Evolutionary conservation across 2,797 vertebrate species (phyloP), one percentile per base, ranked within the genome.

Genomic region (Tangara arthus): DNA sequence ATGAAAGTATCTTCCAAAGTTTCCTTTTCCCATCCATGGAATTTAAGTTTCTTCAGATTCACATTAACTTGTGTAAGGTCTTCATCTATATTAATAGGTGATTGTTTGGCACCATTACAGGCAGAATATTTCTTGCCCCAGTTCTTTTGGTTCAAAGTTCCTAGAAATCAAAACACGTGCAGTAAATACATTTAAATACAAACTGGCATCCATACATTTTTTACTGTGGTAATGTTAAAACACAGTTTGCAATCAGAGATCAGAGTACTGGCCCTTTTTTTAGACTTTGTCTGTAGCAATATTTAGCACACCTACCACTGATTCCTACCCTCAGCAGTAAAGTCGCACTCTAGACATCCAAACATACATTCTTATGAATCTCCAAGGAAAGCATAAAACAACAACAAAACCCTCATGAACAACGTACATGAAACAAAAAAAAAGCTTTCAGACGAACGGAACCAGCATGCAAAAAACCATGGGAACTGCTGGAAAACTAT

Each of bases 31-130:
- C 99, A 99, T 68, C 98, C 99, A 39, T 99, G 98, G 66, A 99
- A 99, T 73, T 94, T 97, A 86, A 99, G 96, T 92, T 98, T 98
- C 97, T 99, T 99, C 94, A 99, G 98, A 96, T 99, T 98, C 91
- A 99, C 98, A 96, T 99, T 99, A 63, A 99, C 98, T 98, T 99
- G 99, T 23, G 99, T 98, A 93, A 99, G 98, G 93, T 98, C 98
- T 97, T 99, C 99, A 94, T 99, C 98, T 56, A 99, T 99, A 97
- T 99, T 98, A 96, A 99, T 99, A 77, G 99, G 99, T 2, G 99
- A 99, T 77, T 99, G 99, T 95, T 98, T 99, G 97, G 98, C 98
- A 90, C 98, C 99, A 97, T 98, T 99, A 97, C 99, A 99, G 80
- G 98, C 98, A 47, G 99, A 99, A 72, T 99, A 99, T 97, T 98